Evolutionary conservation across 2,888 invertebrate species (phyloP), one percentile per base, ranked within the genome.

Genomic region (Tromatobia lineatoria): DNA sequence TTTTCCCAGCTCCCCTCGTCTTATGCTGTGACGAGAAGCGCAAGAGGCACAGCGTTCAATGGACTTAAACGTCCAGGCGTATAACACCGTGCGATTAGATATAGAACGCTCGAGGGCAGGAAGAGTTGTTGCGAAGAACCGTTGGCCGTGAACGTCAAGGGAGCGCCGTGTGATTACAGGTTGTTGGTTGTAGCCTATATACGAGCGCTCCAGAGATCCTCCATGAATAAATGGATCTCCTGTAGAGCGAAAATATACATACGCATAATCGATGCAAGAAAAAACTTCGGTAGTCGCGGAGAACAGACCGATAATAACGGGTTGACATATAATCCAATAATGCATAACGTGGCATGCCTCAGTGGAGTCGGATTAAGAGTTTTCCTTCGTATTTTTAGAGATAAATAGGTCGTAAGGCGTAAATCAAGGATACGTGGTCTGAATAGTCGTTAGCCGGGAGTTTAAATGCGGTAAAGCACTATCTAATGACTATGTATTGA

Each of bases 11-110:
- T 25, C 34, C 45, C 29, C 20, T 29, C 69, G 20, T n/a, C 57
- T 23, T 11, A 2, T 25, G 74, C 66, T 11, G 47, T 54, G 47
- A 42, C 54, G 38, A 45, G 70, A 78, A 57, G 67, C 29, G 25
- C 45, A 59, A 57, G 34, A 67, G 71, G n/a, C 15, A 38, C 50
- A 25, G 57, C 67, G 57, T 54, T 81, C 70, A 61, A 57, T 75
- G 75, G 75, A 47, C 66, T 75, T 66, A 70, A 75, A 83, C 54
- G 75, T 75, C 66, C 45, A 70, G 79, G 70, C 57, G 81, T 71
- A 76, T 71, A 82, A 75, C 74, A 69, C 74, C 67, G 71, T 50
- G 78, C 80, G 86, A 86, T 86, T 86, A 85, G 86, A 85, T 83
- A 80, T 82, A 79, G 81, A 74, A 83, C 66, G 85, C 86, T 83